These are phyloP conservation scores for Octopus bimaculoides DNA, from an alignment of 1,140 invertebrate genomes.

Conservation along the genomic window DNA sequence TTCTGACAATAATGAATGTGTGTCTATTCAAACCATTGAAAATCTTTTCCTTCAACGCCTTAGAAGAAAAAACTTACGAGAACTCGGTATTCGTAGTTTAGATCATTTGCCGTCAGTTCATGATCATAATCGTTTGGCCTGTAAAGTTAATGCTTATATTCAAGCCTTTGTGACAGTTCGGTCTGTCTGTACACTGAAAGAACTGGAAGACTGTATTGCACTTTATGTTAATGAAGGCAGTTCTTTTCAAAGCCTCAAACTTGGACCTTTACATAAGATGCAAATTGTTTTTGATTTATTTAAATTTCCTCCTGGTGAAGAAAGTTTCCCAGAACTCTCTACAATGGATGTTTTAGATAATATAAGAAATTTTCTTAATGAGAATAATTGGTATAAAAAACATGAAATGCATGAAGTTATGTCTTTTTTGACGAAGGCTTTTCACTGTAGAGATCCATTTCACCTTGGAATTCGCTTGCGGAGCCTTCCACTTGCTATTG, in stretches of 20 bases:
- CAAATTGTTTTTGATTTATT: slow-evolving; percentile 48
- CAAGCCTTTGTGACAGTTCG: slow-evolving; percentile 43
- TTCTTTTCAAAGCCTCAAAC: slow-evolving; percentile 39
- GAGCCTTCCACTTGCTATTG: slow-evolving; percentile 47
- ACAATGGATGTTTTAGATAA: slow-evolving; percentile 47
- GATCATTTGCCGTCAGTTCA: slow-evolving; percentile 33
- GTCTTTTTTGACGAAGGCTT: slow-evolving; percentile 41
- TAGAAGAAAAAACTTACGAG: slow-evolving; percentile 17
- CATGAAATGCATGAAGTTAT: slow-evolving; percentile 47
- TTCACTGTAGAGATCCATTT: slow-evolving; percentile 37
- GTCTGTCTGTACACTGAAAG: slow-evolving; percentile 46
- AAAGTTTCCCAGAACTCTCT: slow-evolving; percentile 46
- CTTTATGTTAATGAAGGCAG: slow-evolving; percentile 40
- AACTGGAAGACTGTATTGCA: slow-evolving; percentile 36
- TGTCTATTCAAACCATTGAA: slow-evolving; percentile 36
- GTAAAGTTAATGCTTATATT: slow-evolving; percentile 49
- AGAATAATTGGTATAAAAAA: slow-evolving; percentile 40
- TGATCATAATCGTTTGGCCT: slow-evolving; percentile 33
- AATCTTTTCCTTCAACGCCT: slow-evolving; percentile 36
- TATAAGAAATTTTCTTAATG: slow-evolving; percentile 39
- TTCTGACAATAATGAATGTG: slow-evolving; percentile 39
- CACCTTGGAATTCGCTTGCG: slow-evolving; percentile 49
- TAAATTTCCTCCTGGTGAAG: slow-evolving; percentile 43
- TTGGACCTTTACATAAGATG: slow-evolving; percentile 48
- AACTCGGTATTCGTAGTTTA: slow-evolving; percentile 26